A percentile compares a stretch with the other conserved stretches of the same genome.
phyloP scores from a whole-genome alignment of 2,113 vertebrate species.

The Galeopterus variegatus region DNA sequence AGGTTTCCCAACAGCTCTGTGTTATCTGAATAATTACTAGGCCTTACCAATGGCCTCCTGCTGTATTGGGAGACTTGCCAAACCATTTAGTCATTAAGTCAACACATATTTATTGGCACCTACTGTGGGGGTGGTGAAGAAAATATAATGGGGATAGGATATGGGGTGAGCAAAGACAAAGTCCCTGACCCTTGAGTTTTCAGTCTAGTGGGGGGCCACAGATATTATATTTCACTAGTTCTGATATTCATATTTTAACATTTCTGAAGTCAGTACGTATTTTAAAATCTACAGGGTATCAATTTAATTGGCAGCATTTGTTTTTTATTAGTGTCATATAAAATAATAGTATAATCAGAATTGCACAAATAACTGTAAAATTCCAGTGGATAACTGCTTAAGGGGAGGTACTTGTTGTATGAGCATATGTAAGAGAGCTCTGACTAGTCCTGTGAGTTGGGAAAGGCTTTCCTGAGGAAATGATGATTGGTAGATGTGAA shows the following conservation, averaged over 20 bases:
- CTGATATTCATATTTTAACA: constrained; percentile 23
- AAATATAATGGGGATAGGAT: neutral
- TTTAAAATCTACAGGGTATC: constrained; percentile 11
- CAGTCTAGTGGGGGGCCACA: neutral
- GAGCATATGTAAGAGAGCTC: neutral
- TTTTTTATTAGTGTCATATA: constrained; percentile 28
- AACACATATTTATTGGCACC: neutral
- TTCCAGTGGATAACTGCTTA: neutral
- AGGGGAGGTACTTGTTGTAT: neutral
- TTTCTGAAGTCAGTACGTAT: constrained; percentile 29
- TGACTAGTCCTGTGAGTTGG: neutral
- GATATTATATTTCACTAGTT: constrained; percentile 17
- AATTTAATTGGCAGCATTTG: constrained; percentile 24
- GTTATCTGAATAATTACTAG: constrained; percentile 7
- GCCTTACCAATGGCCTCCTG: neutral
- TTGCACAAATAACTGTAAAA: constrained; percentile 28
- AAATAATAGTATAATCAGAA: neutral
- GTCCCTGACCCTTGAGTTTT: neutral
- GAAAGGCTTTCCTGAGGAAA: neutral
- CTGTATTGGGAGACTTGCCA: constrained; percentile 29
- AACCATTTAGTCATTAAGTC: constrained; percentile 36
- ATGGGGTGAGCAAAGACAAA: neutral
- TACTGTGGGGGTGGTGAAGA: neutral
- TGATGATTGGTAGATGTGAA: neutral
- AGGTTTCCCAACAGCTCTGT: neutral